phyloP scores from a whole-genome alignment of 2,113 vertebrate species.

The Aegotheles bennettii region DNA sequence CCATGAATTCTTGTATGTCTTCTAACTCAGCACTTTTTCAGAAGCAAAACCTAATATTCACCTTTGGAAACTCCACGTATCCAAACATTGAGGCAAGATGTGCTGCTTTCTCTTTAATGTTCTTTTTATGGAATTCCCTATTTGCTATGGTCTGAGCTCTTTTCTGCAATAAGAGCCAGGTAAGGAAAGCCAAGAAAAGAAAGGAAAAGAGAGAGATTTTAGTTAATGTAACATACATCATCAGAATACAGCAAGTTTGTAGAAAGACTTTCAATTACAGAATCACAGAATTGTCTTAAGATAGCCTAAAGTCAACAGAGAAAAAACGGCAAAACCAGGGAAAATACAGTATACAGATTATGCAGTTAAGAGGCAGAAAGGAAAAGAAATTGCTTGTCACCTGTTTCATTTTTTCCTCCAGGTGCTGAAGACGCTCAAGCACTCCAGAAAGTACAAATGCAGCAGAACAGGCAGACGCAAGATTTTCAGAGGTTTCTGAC shows the following conservation, averaged over 20 bases:
- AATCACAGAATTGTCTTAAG: background rate
- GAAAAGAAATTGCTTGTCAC: slow-evolving; percentile 78
- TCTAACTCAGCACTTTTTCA: background rate
- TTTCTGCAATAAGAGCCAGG: slow-evolving; percentile 76
- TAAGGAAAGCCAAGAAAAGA: slow-evolving; percentile 41
- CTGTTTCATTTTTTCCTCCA: slow-evolving; percentile 91
- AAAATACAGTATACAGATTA: background rate
- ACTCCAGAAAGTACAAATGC: slow-evolving; percentile 84
- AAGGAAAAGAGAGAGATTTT: background rate
- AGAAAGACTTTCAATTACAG: background rate
- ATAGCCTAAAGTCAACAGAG: background rate
- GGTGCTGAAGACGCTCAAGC: slow-evolving; percentile 88
- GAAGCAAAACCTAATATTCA: slow-evolving; percentile 74
- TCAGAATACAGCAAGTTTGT: background rate
- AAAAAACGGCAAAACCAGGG: background rate
- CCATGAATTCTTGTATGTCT: background rate
- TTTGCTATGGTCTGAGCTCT: slow-evolving; percentile 88
- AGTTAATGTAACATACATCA: background rate
- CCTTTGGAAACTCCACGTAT: slow-evolving; percentile 80
- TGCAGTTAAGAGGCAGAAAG: background rate
- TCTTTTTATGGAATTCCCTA: slow-evolving; percentile 96
- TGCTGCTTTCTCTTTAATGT: slow-evolving; percentile 92
- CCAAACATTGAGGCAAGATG: slow-evolving; percentile 89
- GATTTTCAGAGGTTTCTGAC: slow-evolving; percentile 68
- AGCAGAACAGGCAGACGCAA: slow-evolving; percentile 77